These are phyloP conservation scores for Chionomys nivalis DNA, from an alignment of 2,113 vertebrate genomes.

Conservation along the genomic window DNA sequence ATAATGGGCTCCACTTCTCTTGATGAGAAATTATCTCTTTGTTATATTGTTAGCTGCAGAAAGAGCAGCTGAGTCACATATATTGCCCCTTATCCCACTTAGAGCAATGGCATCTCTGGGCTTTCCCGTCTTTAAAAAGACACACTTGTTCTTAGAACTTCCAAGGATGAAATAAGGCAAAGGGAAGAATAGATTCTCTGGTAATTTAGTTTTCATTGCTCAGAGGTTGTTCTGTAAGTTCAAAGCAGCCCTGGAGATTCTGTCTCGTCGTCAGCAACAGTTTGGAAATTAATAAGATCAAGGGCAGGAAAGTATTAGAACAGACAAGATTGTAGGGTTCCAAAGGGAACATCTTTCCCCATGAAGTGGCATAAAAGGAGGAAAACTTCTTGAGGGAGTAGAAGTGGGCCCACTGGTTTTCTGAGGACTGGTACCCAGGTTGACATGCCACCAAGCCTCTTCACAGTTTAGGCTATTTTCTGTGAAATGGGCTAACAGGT, in stretches of 20 bases:
- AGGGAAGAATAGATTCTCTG: not conserved
- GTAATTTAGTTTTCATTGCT: not conserved
- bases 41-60: not conserved
- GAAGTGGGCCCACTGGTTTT: not conserved
- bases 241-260: not conserved
- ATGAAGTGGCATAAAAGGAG: not conserved
- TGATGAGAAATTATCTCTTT: conserved; percentile 50
- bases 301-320: not conserved
- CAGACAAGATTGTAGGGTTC: not conserved
- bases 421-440: not conserved
- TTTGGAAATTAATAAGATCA: not conserved
- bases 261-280: not conserved
- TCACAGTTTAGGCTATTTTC: not conserved
- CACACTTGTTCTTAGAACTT: not conserved
- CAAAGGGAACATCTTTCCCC: not conserved
- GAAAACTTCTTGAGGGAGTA: not conserved
- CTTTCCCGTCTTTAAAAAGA: not conserved
- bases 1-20: conserved; percentile 29
- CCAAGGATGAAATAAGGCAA: not conserved
- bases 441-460: not conserved
- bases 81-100: not conserved
- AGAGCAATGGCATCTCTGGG: not conserved
- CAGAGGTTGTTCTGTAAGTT: not conserved
- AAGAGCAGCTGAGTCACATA: not conserved
- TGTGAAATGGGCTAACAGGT: not conserved